A percentile compares a stretch with the other conserved stretches of the same genome.
Evolutionary conservation across 2,888 invertebrate genomes (phyloP).

Genomic region (Ligdia adustata): DNA sequence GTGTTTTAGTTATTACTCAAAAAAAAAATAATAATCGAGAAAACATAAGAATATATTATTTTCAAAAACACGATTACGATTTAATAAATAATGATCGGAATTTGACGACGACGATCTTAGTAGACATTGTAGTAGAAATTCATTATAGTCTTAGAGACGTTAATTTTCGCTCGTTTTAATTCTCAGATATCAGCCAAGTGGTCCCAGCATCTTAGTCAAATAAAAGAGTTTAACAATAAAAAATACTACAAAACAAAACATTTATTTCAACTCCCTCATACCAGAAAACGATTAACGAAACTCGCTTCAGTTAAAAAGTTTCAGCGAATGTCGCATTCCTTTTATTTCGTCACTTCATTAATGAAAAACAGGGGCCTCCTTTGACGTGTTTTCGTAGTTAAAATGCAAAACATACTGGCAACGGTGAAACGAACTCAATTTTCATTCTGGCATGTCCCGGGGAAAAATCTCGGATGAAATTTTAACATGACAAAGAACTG

Average conservation of each 20-base stretch:
- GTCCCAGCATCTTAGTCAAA: too few relatives aligned
- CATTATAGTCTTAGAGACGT: too few relatives aligned
- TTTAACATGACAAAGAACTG: slow-evolving; percentile 36
- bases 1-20: too few relatives aligned
- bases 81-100: too few relatives aligned
- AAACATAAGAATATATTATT: too few relatives aligned
- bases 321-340: not conserved
- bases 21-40: too few relatives aligned
- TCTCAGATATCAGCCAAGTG: too few relatives aligned
- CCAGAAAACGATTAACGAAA: slow-evolving; percentile 1
- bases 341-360: slow-evolving; percentile 14
- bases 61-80: too few relatives aligned
- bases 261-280: not conserved
- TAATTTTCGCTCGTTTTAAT: too few relatives aligned
- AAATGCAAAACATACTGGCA: slow-evolving; percentile 28
- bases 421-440: slow-evolving; percentile 29
- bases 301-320: slow-evolving; percentile 9
- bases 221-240: too few relatives aligned
- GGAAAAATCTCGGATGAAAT: slow-evolving; percentile 34
- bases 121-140: too few relatives aligned
- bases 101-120: too few relatives aligned
- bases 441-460: slow-evolving; percentile 21
- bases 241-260: not conserved
- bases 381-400: slow-evolving; percentile 22
- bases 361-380: slow-evolving; percentile 13